Base-by-base conservation (phyloP, 2,888 invertebrate genomes). In the Bembecia ichneumoniformis region DNA sequence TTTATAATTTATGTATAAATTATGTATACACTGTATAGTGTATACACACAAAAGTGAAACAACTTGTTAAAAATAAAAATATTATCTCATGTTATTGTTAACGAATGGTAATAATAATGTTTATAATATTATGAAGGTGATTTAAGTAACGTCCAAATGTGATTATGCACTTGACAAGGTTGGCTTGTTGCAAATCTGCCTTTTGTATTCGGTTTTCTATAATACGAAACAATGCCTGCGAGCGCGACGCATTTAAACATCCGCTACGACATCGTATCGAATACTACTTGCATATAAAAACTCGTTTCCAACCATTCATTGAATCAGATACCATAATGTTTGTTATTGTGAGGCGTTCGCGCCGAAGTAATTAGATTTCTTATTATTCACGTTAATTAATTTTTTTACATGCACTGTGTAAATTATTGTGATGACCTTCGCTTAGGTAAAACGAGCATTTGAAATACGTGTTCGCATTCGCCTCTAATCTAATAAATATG, bases 171-270 rank as follows among this genome's bases (percentile, higher is more conserved):
- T 28, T 34, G 44, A 9, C 28, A 55, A 55, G 53, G 55, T 54
- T 55, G 54, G 57, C 55, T 62, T 60, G 62, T 63, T 66, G 66
- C 63, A 64, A 62, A 64, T 60, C 60, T 57, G 54, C 51, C 57
- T 60, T 28, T 59, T 55, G 57, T 57, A 52, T 57, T 56, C 52
- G 51, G 58, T 63, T 63, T 67, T 63, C 59, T 60, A 51, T 51
- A 51, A 58, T 56, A 61, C 58, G 63, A 64, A 68, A 69, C 70
- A 71, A 68, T 68, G 67, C 58, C 52, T 59, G 51, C 56, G 44
- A 15, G 17, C 44, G 54, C 58, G 28, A 28, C 20, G 5, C 28
- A 28, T 28, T 28, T 52, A 64, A 66, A 69, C 67, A 70, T 69
- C 67, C 67, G 64, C 52, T 49, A 35, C 45, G 52, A 49, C 48